Percentiles rank a stretch among this genome's conserved stretches.
phyloP scores from a whole-genome alignment of 1,140 invertebrate species.

The Araneus ventricosus region DNA sequence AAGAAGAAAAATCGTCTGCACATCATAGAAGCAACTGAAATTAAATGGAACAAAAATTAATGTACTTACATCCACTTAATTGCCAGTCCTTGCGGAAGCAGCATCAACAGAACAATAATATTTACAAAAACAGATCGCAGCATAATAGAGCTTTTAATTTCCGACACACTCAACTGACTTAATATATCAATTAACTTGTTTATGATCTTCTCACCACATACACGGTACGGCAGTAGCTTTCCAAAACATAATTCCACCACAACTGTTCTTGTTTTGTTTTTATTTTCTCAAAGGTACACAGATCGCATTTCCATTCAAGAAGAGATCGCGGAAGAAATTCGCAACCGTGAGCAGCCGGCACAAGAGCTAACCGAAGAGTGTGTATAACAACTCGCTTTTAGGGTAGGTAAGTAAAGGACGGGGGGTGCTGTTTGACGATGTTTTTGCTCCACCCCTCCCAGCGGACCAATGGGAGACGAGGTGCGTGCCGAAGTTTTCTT shows the following conservation, averaged over 20 bases:
- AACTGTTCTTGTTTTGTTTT: not conserved
- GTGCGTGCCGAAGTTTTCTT: slow-evolving; percentile 64
- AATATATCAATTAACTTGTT: not conserved
- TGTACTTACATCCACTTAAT: slow-evolving; percentile 62
- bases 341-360: not conserved
- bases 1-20: not conserved
- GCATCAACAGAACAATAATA: slow-evolving; percentile 58
- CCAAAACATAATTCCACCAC: not conserved
- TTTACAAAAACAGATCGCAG: slow-evolving; percentile 31
- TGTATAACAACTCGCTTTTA: slow-evolving; percentile 3
- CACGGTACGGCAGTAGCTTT: not conserved
- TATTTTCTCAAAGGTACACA: not conserved
- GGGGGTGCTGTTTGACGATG: slow-evolving; percentile 15
- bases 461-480: slow-evolving; percentile 43
- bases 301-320: not conserved
- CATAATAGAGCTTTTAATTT: not conserved
- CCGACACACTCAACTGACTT: not conserved
- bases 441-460: slow-evolving; percentile 66
- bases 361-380: not conserved
- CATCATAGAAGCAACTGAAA: not conserved
- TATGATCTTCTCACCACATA: not conserved
- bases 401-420: not conserved
- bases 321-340: not conserved
- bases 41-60: not conserved
- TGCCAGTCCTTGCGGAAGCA: slow-evolving; percentile 51